Evolutionary conservation across 2,113 vertebrate genomes (phyloP).

Genomic region (Himantopus leucocephalus): DNA sequence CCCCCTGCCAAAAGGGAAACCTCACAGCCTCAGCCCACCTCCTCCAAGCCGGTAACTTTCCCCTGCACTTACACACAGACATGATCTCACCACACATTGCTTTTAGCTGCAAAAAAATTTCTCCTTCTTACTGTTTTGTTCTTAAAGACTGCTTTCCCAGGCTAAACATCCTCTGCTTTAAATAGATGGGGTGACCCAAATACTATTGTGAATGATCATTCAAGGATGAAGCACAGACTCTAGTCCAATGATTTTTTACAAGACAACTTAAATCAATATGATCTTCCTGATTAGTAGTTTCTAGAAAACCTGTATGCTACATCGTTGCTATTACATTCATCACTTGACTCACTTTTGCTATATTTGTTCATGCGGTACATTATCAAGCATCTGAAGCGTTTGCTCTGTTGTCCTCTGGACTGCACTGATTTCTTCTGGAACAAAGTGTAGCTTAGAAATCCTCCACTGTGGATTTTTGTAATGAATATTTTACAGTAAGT

Average conservation of each 20-base stretch:
- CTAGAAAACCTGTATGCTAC: background rate
- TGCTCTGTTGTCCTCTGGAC: background rate
- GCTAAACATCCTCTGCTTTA: background rate
- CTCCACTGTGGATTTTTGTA: background rate
- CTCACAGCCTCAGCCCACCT: background rate
- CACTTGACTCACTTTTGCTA: background rate
- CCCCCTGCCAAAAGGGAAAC: background rate
- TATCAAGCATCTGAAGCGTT: background rate
- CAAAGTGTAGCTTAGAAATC: background rate
- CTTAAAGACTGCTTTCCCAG: background rate
- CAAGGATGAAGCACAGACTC: background rate
- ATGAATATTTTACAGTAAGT: background rate
- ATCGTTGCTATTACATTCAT: background rate
- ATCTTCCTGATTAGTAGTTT: background rate
- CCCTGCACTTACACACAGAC: background rate
- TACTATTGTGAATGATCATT: background rate
- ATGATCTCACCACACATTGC: background rate
- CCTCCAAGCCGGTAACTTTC: background rate
- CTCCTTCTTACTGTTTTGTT: background rate
- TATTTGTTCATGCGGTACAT: background rate
- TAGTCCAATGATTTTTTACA: background rate
- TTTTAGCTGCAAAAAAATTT: background rate
- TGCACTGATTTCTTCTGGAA: background rate
- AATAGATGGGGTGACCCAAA: conserved; percentile 22
- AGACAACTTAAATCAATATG: background rate